These are phyloP conservation scores for Capreolus pygargus DNA, from an alignment of 2,113 vertebrate species.

Conservation along the genomic window DNA sequence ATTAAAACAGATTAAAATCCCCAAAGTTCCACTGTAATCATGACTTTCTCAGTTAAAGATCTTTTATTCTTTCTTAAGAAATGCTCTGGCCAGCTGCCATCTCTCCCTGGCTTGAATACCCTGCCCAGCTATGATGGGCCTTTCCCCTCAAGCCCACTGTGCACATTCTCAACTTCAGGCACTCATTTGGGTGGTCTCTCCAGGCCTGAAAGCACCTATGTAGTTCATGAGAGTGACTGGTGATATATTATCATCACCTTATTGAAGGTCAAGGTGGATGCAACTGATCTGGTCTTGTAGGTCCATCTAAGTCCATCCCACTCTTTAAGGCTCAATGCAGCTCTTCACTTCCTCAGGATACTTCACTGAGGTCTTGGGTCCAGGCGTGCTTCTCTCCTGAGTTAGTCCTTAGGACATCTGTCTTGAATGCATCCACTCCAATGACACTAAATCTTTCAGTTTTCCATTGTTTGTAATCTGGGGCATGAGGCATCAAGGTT, in stretches of 20 bases:
- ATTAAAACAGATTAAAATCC: background rate
- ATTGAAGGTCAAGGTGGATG: background rate
- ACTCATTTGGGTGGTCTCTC: background rate
- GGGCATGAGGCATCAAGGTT: background rate
- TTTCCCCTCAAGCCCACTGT: background rate
- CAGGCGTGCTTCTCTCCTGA: background rate
- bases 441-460: background rate
- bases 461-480: background rate
- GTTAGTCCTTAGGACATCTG: background rate
- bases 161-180: background rate
- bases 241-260: background rate
- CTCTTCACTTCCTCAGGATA: background rate
- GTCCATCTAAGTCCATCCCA: background rate
- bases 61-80: background rate
- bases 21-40: background rate
- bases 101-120: background rate
- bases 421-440: background rate
- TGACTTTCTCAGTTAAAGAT: background rate
- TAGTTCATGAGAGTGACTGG: background rate
- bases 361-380: background rate
- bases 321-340: background rate
- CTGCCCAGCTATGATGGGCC: too few relatives aligned
- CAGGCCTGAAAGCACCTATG: background rate
- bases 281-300: background rate
- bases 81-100: background rate